phyloP scores from a whole-genome alignment of 35 echinoderm and acorn worm genomes.

The Strongylocentrotus purpuratus region DNA sequence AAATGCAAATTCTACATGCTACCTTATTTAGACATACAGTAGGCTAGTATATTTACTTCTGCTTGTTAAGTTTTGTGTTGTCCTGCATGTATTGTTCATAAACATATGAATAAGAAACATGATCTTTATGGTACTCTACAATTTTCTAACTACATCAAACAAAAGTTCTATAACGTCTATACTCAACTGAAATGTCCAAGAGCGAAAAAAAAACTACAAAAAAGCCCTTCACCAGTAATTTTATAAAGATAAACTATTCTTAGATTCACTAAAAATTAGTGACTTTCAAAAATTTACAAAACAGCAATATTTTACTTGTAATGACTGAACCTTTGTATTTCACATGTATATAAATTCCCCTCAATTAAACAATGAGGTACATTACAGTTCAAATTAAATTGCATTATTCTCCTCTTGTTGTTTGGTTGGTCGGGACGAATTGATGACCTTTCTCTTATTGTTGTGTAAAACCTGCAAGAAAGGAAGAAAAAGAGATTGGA shows the following conservation, averaged over 20 bases:
- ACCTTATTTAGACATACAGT: not conserved
- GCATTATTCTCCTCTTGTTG: not conserved
- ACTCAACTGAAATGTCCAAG: not conserved
- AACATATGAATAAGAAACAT: not conserved
- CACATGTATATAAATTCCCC: not conserved
- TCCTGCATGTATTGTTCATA: not conserved
- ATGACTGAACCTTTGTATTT: not conserved
- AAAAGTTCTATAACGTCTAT: not conserved
- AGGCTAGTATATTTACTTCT: not conserved
- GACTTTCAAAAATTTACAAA: slow-evolving; percentile 6
- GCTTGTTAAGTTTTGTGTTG: not conserved
- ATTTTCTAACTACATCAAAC: not conserved
- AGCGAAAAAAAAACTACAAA: not conserved
- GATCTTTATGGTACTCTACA: not conserved
- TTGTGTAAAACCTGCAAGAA: not conserved
- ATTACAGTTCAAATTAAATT: not conserved
- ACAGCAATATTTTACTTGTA: not conserved
- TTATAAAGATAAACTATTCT: not conserved
- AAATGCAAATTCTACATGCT: not conserved
- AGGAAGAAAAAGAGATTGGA: not conserved
- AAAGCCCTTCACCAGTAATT: not conserved
- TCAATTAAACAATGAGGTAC: not conserved
- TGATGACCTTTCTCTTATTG: not conserved
- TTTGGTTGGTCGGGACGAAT: not conserved
- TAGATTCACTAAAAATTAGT: slow-evolving; percentile 4